Evolutionary conservation across 2,113 vertebrate genomes (phyloP).

Genomic region (Microcebus murinus): DNA sequence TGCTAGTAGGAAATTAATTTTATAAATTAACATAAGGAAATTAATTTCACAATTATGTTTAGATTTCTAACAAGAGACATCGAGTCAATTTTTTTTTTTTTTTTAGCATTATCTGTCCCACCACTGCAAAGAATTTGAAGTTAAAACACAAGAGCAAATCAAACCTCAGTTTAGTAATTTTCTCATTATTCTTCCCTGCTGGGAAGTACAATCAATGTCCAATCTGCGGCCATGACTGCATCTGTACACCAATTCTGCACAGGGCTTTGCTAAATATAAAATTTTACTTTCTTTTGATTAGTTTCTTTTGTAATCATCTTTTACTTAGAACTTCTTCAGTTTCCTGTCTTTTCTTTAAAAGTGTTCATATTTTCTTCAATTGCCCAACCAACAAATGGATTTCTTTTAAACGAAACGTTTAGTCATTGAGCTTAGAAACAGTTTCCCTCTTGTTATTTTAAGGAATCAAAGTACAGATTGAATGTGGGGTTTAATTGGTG

Average conservation of each 20-base stretch:
- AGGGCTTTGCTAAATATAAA: not conserved
- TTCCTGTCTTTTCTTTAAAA: not conserved
- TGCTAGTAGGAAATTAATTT: not conserved
- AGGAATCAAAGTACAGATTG: not conserved
- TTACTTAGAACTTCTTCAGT: not conserved
- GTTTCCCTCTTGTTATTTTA: not conserved
- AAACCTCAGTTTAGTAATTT: not conserved
- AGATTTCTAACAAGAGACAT: not conserved
- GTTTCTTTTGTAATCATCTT: not conserved
- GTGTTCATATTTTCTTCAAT: not conserved
- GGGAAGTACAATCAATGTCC: not conserved
- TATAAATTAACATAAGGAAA: not conserved
- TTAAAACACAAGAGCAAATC: not conserved
- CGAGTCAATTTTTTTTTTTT: not conserved
- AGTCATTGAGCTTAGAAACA: not conserved
- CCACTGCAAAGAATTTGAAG: not conserved
- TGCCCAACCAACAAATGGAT: not conserved
- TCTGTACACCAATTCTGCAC: not conserved
- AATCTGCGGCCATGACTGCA: not conserved
- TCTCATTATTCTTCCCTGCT: not conserved
- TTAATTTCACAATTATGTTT: not conserved
- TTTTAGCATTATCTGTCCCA: not conserved
- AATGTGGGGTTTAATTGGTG: not conserved
- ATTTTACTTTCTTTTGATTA: constrained; percentile 17
- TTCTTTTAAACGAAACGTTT: not conserved